Evolutionary conservation across 2,797 vertebrate genomes (phyloP).

Genomic region (Danio aesculapii): DNA sequence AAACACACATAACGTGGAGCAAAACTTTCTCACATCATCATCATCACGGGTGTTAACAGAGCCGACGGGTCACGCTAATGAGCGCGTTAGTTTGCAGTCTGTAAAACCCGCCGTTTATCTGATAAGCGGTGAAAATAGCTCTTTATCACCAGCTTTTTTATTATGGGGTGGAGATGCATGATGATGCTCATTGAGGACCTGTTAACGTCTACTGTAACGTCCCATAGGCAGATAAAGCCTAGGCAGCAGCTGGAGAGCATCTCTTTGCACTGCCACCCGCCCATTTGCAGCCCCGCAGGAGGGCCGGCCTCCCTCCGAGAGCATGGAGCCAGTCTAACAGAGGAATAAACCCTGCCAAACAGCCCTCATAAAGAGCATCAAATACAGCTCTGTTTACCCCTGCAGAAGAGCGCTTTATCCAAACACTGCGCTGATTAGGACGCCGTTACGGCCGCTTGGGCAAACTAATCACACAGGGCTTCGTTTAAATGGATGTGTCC

Average conservation of each 20-base stretch:
- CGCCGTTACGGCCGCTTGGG: conserved; percentile 28
- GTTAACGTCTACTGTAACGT: conserved; percentile 45
- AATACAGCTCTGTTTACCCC: conserved; percentile 61
- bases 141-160: conserved; percentile 32
- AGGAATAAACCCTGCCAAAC: conserved; percentile 53
- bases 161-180: conserved; percentile 40
- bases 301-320: conserved; percentile 53
- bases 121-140: conserved; percentile 19
- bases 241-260: conserved; percentile 40
- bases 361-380: conserved; percentile 61
- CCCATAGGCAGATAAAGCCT: conserved; percentile 25
- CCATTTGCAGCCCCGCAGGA: conserved; percentile 71
- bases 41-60: conserved; percentile 18
- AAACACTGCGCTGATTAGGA: conserved; percentile 59
- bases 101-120: conserved; percentile 27
- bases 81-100: conserved; percentile 28
- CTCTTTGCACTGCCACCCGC: conserved; percentile 58
- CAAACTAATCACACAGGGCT: conserved; percentile 39
- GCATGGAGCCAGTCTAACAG: conserved; percentile 50
- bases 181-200: conserved; percentile 33
- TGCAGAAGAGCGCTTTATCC: conserved; percentile 58
- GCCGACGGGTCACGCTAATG: conserved; percentile 2
- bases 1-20: neutral
- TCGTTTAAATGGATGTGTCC: conserved; percentile 38
- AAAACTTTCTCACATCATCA: conserved; percentile 16